phyloP scores from a whole-genome alignment of 2,113 vertebrate species.

The Paralichthys olivaceus region DNA sequence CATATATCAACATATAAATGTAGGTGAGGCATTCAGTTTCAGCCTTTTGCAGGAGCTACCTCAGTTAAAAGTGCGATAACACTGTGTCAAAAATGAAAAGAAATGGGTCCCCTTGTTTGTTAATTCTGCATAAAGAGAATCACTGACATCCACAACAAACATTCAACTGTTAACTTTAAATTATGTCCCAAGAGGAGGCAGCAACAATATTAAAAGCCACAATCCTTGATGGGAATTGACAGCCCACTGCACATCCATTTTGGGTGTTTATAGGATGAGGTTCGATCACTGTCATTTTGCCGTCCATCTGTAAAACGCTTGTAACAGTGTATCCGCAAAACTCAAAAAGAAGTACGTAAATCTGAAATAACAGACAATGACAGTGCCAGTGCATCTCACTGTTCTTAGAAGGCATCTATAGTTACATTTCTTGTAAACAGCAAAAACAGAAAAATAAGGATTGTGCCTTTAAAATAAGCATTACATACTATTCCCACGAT shows the following conservation, averaged over 20 bases:
- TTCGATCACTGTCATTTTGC: conserved; percentile 11
- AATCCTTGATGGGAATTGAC: conserved; percentile 39
- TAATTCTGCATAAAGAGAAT: conserved; percentile 55
- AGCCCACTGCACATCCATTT: conserved; percentile 34
- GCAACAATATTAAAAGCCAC: conserved; percentile 50
- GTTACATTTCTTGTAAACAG: conserved; percentile 68
- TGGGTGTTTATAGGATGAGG: conserved; percentile 46
- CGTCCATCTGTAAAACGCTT: conserved; percentile 4
- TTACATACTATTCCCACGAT: conserved; percentile 19
- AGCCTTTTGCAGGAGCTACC: conserved; percentile 10
- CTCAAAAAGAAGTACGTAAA: conserved; percentile 5
- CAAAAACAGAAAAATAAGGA: conserved; percentile 47
- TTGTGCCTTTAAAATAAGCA: conserved; percentile 56
- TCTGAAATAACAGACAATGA: conserved; percentile 30
- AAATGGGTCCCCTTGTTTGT: conserved; percentile 18
- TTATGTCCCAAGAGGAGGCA: conserved; percentile 26
- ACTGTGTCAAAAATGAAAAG: conserved; percentile 12
- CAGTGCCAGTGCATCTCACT: conserved; percentile 60
- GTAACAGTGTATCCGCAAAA: conserved; percentile 38
- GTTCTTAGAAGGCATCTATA: conserved; percentile 57
- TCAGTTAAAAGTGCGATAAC: conserved; percentile 66
- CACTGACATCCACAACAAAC: conserved; percentile 24
- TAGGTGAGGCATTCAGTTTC: conserved; percentile 21
- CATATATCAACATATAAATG: conserved; percentile 10
- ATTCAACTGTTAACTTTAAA: conserved; percentile 35